These are phyloP conservation scores for Metellina segmentata DNA, from an alignment of 2,888 invertebrate species.

Conservation along the genomic window DNA sequence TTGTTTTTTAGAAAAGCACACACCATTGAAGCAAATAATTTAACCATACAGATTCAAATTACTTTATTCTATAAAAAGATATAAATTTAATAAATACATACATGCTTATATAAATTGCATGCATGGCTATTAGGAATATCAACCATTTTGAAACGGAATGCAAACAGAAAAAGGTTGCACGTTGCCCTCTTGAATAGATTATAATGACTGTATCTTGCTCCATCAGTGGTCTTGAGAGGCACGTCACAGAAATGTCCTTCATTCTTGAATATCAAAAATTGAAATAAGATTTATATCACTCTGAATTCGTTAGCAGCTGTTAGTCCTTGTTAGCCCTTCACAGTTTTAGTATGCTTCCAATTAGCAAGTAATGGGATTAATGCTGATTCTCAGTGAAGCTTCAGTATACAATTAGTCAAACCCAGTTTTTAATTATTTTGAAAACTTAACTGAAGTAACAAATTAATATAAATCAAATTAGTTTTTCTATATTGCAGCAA, in stretches of 20 bases:
- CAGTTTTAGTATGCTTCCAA: slow-evolving; percentile 35
- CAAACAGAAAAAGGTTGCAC: slow-evolving; percentile 16
- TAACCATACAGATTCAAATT: no score
- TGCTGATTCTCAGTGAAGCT: slow-evolving; percentile 36
- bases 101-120: slow-evolving; percentile 39
- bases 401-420: slow-evolving; percentile 23
- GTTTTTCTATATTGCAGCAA: not conserved
- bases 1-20: no score
- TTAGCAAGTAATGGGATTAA: slow-evolving; percentile 51
- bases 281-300: slow-evolving; percentile 24
- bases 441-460: not conserved
- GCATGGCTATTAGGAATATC: slow-evolving; percentile 2
- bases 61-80: no score
- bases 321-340: slow-evolving; percentile 65
- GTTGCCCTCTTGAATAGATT: not conserved
- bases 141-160: slow-evolving; percentile 2
- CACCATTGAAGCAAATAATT: no score
- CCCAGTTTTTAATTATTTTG: not conserved
- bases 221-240: slow-evolving; percentile 30
- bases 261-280: slow-evolving; percentile 63
- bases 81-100: slow-evolving; percentile 21
- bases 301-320: slow-evolving; percentile 29
- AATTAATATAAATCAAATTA: not conserved
- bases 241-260: slow-evolving; percentile 1
- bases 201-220: not conserved